Evolutionary conservation across 1,140 invertebrate genomes (phyloP).

Genomic region (Caenorhabditis brenneri): DNA sequence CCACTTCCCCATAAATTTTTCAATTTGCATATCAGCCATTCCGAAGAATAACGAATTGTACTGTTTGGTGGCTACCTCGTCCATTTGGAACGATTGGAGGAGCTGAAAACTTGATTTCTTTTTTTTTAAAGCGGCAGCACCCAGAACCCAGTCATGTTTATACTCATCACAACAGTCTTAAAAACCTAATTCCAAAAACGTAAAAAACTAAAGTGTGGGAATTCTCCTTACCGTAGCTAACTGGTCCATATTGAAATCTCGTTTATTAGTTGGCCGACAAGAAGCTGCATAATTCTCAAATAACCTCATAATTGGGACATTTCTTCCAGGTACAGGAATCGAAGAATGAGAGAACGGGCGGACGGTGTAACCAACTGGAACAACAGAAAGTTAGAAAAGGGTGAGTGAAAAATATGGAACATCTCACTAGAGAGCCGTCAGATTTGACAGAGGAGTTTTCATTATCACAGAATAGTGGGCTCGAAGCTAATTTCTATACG

Average conservation of each 20-base stretch:
- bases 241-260: constrained; percentile 44
- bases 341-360: not conserved
- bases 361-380: not conserved
- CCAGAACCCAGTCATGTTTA: too few relatives aligned
- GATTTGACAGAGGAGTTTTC: too few relatives aligned
- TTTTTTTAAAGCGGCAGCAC: not conserved
- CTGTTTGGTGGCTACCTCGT: constrained; percentile 35
- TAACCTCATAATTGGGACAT: constrained; percentile 37
- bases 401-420: too few relatives aligned
- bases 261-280: constrained; percentile 11
- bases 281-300: constrained; percentile 45
- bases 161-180: too few relatives aligned
- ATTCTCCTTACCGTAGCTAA: constrained; percentile 32
- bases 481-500: too few relatives aligned
- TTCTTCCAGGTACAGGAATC: constrained; percentile 36
- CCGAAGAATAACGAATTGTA: constrained; percentile 25
- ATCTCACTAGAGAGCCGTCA: too few relatives aligned
- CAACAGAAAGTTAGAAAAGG: not conserved
- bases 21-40: constrained; percentile 44
- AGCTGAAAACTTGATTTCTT: not conserved
- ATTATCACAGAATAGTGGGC: too few relatives aligned
- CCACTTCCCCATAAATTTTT: constrained; percentile 43
- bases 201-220: too few relatives aligned
- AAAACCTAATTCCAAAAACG: too few relatives aligned
- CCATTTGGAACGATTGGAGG: constrained; percentile 33